Evolutionary conservation across 2,888 invertebrate genomes (phyloP), one percentile per base, ranked within the genome.

Genomic region (Cheilosia impressa): DNA sequence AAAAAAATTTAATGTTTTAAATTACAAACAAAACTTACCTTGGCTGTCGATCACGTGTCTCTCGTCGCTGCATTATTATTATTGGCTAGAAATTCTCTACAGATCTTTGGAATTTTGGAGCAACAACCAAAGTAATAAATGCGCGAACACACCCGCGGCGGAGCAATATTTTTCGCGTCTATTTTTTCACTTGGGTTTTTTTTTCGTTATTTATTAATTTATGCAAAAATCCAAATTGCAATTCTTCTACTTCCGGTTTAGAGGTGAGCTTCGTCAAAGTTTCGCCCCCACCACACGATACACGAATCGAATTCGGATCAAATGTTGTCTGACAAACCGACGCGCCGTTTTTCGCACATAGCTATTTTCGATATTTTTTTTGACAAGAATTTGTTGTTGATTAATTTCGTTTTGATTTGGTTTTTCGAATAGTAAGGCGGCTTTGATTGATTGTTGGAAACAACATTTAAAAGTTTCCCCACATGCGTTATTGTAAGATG

Each of bases 1-100:
- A 4, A 13, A 13, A n/a, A n/a, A 15, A 43, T n/a, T n/a, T n/a
- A 27, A 27, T 27, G 2, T 22, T 15, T 43, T 27, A 0, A 27
- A 27, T 27, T 7, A n/a, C 22, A 38, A 53, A 50, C 4, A 62
- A 41, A 55, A 81, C 85, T 77, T 27, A 85, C 85, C 85, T 85
- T 77, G 85, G 76, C 81, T 85, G 85, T 31, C 81, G 85, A 72
- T 85, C 85, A 81, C 85, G 85, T 76, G 81, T 41, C 24, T 85
- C 85, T 53, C 85, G 76, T 76, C 81, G 85, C 85, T 85, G 85
- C 85, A 85, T 85, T 81, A 41, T 79, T 63, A 69, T 55, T 71
- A 50, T 75, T 73, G 73, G 79, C 68, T 73, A 63, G 15, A 79
- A 58, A 60, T 57, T 83, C 73, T 55, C 62, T 43, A 57, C 19